phyloP scores from a whole-genome alignment of 2,888 invertebrate species.

The Apotomis capreana region DNA sequence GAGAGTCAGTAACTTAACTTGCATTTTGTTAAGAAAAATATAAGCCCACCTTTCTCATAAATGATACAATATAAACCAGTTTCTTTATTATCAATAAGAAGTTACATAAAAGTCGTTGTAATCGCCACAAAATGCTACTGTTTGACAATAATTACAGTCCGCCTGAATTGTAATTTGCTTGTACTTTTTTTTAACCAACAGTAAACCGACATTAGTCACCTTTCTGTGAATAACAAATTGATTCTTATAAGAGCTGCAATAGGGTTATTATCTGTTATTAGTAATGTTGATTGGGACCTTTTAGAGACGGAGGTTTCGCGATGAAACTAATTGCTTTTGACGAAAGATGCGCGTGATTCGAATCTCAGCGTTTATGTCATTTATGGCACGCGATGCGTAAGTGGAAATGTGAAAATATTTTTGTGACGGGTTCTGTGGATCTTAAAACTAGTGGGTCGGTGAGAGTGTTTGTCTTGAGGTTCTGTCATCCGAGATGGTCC shows the following conservation, averaged over 20 bases:
- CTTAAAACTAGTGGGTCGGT: no score
- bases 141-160: constrained; percentile 10
- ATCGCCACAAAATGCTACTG: constrained; percentile 25
- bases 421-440: neutral
- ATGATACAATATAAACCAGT: neutral
- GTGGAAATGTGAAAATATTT: neutral
- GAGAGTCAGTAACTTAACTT: no score
- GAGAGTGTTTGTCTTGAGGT: no score
- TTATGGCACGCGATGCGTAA: constrained; percentile 4
- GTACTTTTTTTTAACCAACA: neutral
- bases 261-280: neutral
- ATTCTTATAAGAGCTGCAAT: neutral
- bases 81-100: constrained; percentile 12
- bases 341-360: constrained; percentile 11
- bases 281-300: neutral
- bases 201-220: neutral
- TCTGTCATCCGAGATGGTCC: no score
- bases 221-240: neutral
- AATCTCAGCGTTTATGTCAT: neutral
- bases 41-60: neutral
- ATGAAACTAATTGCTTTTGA: constrained; percentile 21
- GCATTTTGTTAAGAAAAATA: no score
- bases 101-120: constrained; percentile 35
- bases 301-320: neutral
- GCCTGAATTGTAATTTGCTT: constrained; percentile 10